Conservation (phyloP, 1,140 invertebrate genomes). For the Hirudo medicinalis region DNA sequence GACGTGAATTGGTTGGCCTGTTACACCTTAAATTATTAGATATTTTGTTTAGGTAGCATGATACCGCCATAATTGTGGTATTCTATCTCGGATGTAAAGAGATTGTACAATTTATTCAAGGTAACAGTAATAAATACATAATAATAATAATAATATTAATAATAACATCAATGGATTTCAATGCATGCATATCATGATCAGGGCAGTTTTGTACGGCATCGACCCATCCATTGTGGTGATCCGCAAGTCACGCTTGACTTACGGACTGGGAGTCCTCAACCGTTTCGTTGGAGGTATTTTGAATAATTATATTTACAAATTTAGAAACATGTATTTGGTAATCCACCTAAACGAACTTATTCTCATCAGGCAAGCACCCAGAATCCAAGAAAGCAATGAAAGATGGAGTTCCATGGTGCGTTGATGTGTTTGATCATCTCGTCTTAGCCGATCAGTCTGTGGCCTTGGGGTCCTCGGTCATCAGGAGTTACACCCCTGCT, state of each 20-base stretch:
- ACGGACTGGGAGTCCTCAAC: slow-evolving; percentile 51
- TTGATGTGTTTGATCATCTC: slow-evolving; percentile 50
- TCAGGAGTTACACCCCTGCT: slow-evolving; percentile 49
- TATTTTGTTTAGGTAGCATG: too few species aligned
- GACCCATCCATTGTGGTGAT: slow-evolving; percentile 47
- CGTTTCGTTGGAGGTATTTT: slow-evolving; percentile 39
- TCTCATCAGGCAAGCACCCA: slow-evolving; percentile 42
- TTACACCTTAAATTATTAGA: too few species aligned
- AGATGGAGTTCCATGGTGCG: slow-evolving; percentile 48
- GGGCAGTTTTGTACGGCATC: slow-evolving; percentile 48
- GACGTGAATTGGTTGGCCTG: too few species aligned
- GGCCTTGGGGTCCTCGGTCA: slow-evolving; percentile 43
- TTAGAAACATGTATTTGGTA: too few species aligned
- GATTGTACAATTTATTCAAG: too few species aligned
- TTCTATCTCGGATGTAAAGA: too few species aligned
- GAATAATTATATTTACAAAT: too few species aligned
- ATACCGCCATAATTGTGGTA: too few species aligned
- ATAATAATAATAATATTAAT: too few species aligned
- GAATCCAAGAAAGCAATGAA: slow-evolving; percentile 43
- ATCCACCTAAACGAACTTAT: slow-evolving; percentile 19
- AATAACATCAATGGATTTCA: too few species aligned
- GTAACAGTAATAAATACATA: too few species aligned
- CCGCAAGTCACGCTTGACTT: slow-evolving; percentile 46
- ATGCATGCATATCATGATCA: slow-evolving; percentile 29
- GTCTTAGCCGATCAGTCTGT: slow-evolving; percentile 45